Evolutionary conservation across 2,888 invertebrate genomes (phyloP).

Genomic region (Hypolimnas misippus): DNA sequence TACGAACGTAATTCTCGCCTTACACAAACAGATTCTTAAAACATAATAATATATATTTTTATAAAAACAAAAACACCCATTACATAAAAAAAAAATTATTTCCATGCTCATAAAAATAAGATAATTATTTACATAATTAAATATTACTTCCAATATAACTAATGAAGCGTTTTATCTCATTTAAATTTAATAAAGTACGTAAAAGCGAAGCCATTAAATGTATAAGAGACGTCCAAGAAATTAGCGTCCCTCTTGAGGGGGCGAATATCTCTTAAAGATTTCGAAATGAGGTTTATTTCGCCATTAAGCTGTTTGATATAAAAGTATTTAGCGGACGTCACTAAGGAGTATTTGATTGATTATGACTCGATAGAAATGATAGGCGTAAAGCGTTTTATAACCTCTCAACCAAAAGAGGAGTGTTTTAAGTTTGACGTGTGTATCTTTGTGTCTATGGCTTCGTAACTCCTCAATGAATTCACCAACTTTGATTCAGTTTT

Average conservation of each 20-base stretch:
- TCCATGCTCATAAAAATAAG: too few species aligned
- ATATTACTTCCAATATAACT: conserved; percentile 46
- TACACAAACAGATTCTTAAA: too few species aligned
- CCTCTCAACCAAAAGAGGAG: too few species aligned
- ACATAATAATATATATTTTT: too few species aligned
- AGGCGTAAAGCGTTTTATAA: not conserved
- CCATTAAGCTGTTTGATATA: conserved; percentile 45
- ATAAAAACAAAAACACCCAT: too few species aligned
- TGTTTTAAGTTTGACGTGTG: too few species aligned
- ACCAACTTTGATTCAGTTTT: too few species aligned
- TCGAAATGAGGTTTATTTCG: conserved; percentile 59
- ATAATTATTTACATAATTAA: conserved; percentile 11
- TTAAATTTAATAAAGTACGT: conserved; percentile 73
- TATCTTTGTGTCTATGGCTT: too few species aligned
- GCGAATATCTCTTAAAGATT: conserved; percentile 44
- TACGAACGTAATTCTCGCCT: too few species aligned
- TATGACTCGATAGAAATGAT: conserved; percentile 15
- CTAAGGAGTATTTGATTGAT: conserved; percentile 36
- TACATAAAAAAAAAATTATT: too few species aligned
- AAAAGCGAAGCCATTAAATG: conserved; percentile 72
- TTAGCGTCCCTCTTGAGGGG: conserved; percentile 38
- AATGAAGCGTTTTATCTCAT: conserved; percentile 69
- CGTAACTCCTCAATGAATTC: too few species aligned
- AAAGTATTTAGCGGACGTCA: conserved; percentile 37
- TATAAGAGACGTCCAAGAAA: conserved; percentile 38